A percentile compares a stretch with the other conserved stretches of the same genome.
These are phyloP conservation scores for Drosophila atripex DNA, from an alignment of 2,888 invertebrate genomes.

Conservation along the genomic window DNA sequence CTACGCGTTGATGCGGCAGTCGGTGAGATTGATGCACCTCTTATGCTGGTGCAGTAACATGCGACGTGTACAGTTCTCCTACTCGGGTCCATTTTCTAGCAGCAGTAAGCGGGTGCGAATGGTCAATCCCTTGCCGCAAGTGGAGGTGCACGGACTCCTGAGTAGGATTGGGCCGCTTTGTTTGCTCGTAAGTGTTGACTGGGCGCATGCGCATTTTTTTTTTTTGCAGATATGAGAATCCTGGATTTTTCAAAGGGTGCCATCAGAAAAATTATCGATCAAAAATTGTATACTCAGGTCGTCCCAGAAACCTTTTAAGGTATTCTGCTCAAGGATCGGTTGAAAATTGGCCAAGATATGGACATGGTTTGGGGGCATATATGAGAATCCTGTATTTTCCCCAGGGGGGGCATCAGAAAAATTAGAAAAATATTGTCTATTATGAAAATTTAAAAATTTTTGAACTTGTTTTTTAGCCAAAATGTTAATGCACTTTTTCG, in stretches of 20 bases:
- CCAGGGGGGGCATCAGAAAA: neutral
- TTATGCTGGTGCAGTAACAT: constrained; percentile 91
- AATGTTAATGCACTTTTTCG: too few relatives aligned
- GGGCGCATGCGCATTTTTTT: constrained; percentile 89
- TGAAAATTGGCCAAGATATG: neutral
- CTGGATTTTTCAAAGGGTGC: neutral
- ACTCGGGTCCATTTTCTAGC: constrained; percentile 86
- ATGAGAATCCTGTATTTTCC: neutral
- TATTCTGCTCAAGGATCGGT: neutral
- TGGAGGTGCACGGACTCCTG: constrained; percentile 94
- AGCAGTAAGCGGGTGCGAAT: constrained; percentile 89
- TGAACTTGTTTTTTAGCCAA: too few relatives aligned
- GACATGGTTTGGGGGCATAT: neutral
- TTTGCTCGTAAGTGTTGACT: constrained; percentile 85
- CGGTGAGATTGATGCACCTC: constrained; percentile 87
- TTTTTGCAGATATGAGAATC: constrained; percentile 85
- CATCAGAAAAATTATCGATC: neutral
- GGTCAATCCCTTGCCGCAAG: constrained; percentile 91
- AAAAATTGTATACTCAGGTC: neutral
- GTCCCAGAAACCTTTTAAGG: neutral
- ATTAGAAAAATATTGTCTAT: neutral
- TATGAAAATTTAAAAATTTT: too few relatives aligned
- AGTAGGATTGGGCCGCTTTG: constrained; percentile 85
- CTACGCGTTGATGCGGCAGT: constrained; percentile 89
- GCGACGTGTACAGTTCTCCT: constrained; percentile 87